Evolutionary conservation across 2,888 invertebrate species (phyloP), one percentile per base, ranked within the genome.

Genomic region (Agonopterix alstromeriana): DNA sequence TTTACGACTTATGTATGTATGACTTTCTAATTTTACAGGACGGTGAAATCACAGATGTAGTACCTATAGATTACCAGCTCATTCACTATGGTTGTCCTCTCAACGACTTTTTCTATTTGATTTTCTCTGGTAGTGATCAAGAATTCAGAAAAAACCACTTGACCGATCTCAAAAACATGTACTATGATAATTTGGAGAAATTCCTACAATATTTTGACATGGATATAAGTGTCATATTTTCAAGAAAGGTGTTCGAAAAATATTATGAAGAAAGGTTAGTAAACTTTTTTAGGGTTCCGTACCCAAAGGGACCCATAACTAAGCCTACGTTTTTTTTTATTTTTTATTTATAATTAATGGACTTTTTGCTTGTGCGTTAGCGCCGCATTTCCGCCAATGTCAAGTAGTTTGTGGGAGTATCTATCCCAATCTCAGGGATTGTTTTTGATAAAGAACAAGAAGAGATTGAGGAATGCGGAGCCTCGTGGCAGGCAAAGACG

Each of bases 11-110:
- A n/a, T n/a, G n/a, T 1, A 0, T 27, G 27, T 27, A 27, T 27
- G 27, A 0, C 3, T 27, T 27, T 5, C 27, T 5, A 27, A 27
- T 27, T 38, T 58, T 56, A 38, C 59, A 72, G 70, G 46, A 66
- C 11, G 63, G 60, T 9, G 50, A 52, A 48, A 48, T 67, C 38
- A 48, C 45, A 0, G 63, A 72, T 36, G 54, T 63, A 0, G 53
- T 69, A 11, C 59, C 67, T 3, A 61, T 73, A 8, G 73, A 73
- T 52, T 71, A 63, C 35, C 73, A 73, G 47, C 54, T 67, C 12
- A 47, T 71, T 7, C 56, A 66, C 50, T 63, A 60, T 40, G 69
- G 70, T 3, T 57, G 59, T 10, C 70, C 69, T 8, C 35, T 67
- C 4, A 57, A 62, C 8, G 72, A 73, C 43, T 55, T 73, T 9